These are phyloP conservation scores for Chrysemys picta DNA, from an alignment of 2,113 vertebrate species.

Conservation along the genomic window DNA sequence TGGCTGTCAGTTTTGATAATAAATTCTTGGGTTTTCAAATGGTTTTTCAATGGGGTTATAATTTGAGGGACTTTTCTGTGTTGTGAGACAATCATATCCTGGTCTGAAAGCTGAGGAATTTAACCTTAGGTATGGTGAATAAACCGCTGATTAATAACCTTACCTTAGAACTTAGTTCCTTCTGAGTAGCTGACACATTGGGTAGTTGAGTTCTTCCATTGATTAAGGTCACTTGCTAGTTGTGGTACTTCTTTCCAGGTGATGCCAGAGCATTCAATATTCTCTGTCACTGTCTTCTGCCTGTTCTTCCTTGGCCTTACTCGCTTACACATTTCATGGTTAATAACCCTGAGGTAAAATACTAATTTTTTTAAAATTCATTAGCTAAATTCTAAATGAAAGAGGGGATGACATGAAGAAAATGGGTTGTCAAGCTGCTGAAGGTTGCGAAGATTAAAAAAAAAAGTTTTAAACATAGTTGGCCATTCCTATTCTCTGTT, in stretches of 20 bases:
- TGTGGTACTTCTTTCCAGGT: too few relatives aligned
- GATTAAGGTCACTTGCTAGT: too few relatives aligned
- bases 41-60: neutral
- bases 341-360: neutral
- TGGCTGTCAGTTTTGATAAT: neutral
- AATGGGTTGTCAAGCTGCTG: neutral
- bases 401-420: neutral
- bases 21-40: neutral
- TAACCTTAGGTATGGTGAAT: neutral
- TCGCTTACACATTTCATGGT: too few relatives aligned
- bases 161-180: neutral
- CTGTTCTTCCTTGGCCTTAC: too few relatives aligned
- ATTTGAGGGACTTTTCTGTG: neutral
- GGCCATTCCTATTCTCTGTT: neutral
- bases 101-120: neutral
- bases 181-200: neutral
- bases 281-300: too few relatives aligned
- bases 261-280: too few relatives aligned
- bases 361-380: neutral
- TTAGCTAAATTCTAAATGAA: neutral
- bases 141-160: neutral
- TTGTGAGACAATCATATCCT: neutral
- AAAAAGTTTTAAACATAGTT: neutral
- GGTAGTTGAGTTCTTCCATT: neutral
- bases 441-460: neutral